phyloP scores from a whole-genome alignment of 2,113 vertebrate genomes.

The Gobio gobio region DNA sequence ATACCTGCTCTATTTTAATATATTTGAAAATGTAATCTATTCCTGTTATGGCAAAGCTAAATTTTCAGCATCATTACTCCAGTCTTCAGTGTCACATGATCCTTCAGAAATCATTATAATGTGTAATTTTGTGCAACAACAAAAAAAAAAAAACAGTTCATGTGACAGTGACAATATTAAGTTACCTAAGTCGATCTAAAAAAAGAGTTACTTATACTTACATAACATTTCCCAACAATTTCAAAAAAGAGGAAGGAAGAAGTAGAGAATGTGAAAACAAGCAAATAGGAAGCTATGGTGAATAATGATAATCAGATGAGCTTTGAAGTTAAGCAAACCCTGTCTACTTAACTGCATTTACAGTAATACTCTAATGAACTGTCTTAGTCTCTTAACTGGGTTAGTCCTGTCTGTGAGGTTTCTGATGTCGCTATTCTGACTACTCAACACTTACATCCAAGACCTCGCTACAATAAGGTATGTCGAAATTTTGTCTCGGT shows the following conservation, averaged over 20 bases:
- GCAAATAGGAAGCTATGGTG: neutral
- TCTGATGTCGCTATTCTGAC: neutral
- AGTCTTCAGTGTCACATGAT: neutral
- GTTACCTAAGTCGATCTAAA: too few relatives aligned
- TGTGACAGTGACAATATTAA: too few relatives aligned
- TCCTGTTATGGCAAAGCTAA: neutral
- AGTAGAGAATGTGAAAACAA: neutral
- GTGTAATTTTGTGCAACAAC: too few relatives aligned
- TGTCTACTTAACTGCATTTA: neutral
- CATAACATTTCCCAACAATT: neutral
- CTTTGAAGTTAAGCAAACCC: neutral
- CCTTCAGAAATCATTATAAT: too few relatives aligned
- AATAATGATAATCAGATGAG: neutral
- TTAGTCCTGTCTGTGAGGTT: neutral
- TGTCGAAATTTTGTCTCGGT: neutral
- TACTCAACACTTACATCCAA: neutral
- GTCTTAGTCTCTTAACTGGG: slow-evolving; percentile 7
- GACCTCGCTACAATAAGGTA: neutral
- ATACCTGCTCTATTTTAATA: neutral
- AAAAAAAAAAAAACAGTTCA: too few relatives aligned
- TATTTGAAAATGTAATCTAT: neutral
- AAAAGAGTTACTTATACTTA: neutral
- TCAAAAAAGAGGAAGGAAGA: neutral
- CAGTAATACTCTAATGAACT: neutral
- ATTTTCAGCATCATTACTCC: neutral